Base-by-base conservation (phyloP, 2,888 invertebrate species). In the Hirtodrosophila cameraria region DNA sequence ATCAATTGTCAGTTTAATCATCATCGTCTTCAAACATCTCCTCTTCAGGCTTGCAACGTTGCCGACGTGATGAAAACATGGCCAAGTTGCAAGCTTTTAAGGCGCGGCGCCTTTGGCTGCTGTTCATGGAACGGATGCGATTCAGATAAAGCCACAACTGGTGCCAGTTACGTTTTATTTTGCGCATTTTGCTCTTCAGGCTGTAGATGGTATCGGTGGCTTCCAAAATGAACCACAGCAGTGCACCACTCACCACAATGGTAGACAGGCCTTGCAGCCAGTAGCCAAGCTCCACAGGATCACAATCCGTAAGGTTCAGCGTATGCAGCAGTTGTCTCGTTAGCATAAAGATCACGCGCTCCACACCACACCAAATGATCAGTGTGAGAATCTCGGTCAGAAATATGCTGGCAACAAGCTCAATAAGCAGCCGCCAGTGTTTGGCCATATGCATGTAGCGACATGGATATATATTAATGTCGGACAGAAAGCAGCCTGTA, bases 311-410 rank as follows among this genome's bases (percentile, higher is more conserved):
- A 8, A 16, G 6, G 0, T 12, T 1, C 3, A 62, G 1, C 0
- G 6, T 3, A 0, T 5, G 1, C 0, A 81, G 12, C 1, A 68
- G 0, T 3, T 36, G 12, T 0, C 49, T 16, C 7, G 36, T 54
- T 3, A 54, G 6, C 9, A 33, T 8, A 28, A 15, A 81, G 2
- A 81, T 9, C 0, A 59, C 7, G 1, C 62, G 58, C 30, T 83
- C 89, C 12, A 89, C 3, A 1, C 60, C 59, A 42, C 89, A 89
- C 88, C 88, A 88, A 5, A 88, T 62, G 11, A 88, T 12, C 1
- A 89, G 16, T 0, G 71, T 53, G 6, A 64, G 69, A 11, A 89
- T 43, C 54, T 88, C 88, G 0, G 61, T 58, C 12, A 89, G 3
- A 4, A 88, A 61, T 20, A 85, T 12, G 7, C 77, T 50, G 3